These are phyloP conservation scores for Eristalinus sepulchralis DNA, from an alignment of 2,888 invertebrate genomes.

Conservation along the genomic window DNA sequence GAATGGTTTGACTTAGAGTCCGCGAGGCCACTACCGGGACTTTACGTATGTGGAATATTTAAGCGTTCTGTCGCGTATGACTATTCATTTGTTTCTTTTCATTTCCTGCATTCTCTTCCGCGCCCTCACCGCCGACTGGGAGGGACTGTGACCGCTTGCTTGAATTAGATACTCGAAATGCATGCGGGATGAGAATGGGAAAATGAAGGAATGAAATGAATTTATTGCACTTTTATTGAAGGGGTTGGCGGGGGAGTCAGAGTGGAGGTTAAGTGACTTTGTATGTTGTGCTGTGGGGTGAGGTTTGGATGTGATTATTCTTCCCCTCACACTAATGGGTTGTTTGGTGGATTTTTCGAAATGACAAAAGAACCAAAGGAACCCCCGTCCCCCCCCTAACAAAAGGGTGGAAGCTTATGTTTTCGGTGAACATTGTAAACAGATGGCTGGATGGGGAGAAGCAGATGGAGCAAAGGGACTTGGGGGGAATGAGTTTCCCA, in stretches of 20 bases:
- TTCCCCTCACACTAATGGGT: not conserved
- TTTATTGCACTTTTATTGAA: slow-evolving; percentile 60
- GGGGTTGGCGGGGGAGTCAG: slow-evolving; percentile 27
- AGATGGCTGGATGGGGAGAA: no score
- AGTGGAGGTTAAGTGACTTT: slow-evolving; percentile 52
- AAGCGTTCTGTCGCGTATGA: slow-evolving; percentile 10
- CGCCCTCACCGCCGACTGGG: not conserved
- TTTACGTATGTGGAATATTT: slow-evolving; percentile 63
- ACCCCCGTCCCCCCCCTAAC: not conserved
- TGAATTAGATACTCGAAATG: not conserved
- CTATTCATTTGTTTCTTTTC: not conserved
- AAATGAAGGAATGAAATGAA: slow-evolving; percentile 48
- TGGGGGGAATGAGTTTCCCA: no score
- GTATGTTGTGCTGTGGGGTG: slow-evolving; percentile 4
- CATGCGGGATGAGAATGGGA: slow-evolving; percentile 22
- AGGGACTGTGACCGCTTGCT: not conserved
- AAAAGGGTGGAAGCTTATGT: not conserved
- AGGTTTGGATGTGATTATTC: not conserved
- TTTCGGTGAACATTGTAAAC: not conserved
- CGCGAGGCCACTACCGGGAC: slow-evolving; percentile 21
- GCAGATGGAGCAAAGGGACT: no score
- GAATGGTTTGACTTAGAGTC: slow-evolving; percentile 12
- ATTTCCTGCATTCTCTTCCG: not conserved
- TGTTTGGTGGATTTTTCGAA: not conserved
- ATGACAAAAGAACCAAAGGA: no score